Percentiles rank a stretch among this genome's conserved stretches.
These are phyloP conservation scores for Micromys minutus DNA, from an alignment of 2,113 vertebrate genomes.

Conservation along the genomic window DNA sequence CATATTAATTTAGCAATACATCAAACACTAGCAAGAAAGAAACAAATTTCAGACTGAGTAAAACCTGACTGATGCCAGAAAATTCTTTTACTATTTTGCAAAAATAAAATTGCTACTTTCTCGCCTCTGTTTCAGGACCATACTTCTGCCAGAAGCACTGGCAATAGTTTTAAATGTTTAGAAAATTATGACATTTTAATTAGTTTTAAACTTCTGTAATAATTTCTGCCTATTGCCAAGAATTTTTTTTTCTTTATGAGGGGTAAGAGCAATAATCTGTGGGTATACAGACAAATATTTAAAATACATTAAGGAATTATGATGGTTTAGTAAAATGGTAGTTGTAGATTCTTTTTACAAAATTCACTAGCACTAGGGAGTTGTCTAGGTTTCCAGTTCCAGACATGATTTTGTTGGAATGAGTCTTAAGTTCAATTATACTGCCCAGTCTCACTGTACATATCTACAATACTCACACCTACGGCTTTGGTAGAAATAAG, in stretches of 20 bases:
- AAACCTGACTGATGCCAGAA: neutral
- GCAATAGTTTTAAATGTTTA: constrained; percentile 44
- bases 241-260: neutral
- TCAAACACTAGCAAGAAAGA: neutral
- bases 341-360: neutral
- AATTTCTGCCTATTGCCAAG: neutral
- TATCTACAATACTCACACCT: neutral
- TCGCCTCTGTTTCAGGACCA: constrained; percentile 35
- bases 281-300: neutral
- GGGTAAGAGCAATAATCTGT: neutral
- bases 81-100: neutral
- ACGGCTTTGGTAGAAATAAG: neutral
- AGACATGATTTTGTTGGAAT: neutral
- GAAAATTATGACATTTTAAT: neutral
- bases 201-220: neutral
- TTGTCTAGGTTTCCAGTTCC: neutral
- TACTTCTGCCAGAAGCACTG: constrained; percentile 7
- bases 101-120: constrained; percentile 46
- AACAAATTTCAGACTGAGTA: neutral
- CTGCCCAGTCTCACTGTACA: neutral
- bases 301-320: neutral
- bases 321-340: neutral
- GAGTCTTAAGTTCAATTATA: neutral
- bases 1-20: constrained; percentile 2
- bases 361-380: neutral